phyloP scores from a whole-genome alignment of 2,888 invertebrate genomes.

The Plemyria rubiginata region DNA sequence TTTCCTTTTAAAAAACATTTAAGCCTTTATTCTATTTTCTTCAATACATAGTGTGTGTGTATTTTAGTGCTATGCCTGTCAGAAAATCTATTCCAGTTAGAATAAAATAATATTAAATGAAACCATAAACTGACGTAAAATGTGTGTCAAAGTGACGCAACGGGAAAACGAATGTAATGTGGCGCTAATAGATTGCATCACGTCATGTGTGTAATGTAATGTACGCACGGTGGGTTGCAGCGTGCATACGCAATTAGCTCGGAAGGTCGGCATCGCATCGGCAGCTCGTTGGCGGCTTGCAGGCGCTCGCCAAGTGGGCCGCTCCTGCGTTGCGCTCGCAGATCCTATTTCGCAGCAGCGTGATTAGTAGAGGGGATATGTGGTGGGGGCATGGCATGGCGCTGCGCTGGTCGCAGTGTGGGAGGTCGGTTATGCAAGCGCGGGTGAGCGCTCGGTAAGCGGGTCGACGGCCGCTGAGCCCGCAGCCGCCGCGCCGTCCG shows the following conservation, averaged over 20 bases:
- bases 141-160: conserved; percentile 34
- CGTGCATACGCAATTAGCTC: conserved; percentile 71
- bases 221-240: conserved; percentile 50
- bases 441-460: conserved; percentile 88
- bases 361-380: conserved; percentile 41
- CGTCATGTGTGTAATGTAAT: conserved; percentile 26
- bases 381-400: conserved; percentile 35
- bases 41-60: too few species aligned
- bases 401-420: conserved; percentile 40
- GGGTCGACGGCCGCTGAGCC: conserved; percentile 86
- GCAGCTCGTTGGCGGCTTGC: conserved; percentile 49
- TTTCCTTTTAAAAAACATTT: background rate
- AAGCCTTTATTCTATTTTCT: background rate
- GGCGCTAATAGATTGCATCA: conserved; percentile 44
- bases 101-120: background rate
- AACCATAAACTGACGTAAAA: background rate
- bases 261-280: conserved; percentile 70
- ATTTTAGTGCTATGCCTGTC: background rate
- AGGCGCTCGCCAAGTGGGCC: conserved; percentile 41
- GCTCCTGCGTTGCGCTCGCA: conserved; percentile 49
- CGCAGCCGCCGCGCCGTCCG: conserved; percentile 56
- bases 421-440: conserved; percentile 79
- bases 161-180: conserved; percentile 34
- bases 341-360: conserved; percentile 72
- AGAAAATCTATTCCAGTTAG: background rate